Conservation (phyloP, 2,888 invertebrate species). For the Boloria euphrosyne region DNA sequence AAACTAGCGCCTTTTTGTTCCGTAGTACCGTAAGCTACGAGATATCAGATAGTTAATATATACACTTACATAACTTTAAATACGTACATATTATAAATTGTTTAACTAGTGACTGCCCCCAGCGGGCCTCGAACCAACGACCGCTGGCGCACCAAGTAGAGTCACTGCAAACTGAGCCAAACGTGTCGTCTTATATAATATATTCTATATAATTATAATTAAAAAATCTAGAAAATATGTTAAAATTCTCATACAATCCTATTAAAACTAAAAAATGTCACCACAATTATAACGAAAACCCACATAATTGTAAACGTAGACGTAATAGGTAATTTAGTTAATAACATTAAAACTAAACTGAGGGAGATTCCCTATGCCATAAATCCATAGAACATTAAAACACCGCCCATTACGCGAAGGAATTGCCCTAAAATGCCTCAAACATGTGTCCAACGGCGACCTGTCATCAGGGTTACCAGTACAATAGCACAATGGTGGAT, state of each 20-base stretch:
- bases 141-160: no score
- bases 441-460: slow-evolving; percentile 80
- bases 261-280: not conserved
- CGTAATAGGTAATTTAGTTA: slow-evolving; percentile 57
- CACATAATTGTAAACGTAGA: slow-evolving; percentile 31
- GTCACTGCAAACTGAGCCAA: no score
- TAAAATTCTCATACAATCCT: not conserved
- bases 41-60: no score
- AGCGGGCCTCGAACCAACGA: no score
- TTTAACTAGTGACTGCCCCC: no score
- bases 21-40: no score
- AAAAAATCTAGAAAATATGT: not conserved
- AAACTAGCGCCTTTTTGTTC: no score
- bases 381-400: slow-evolving; percentile 77
- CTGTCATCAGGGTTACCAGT: slow-evolving; percentile 78
- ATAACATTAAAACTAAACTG: slow-evolving; percentile 56
- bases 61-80: no score
- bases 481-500: slow-evolving; percentile 71
- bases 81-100: no score
- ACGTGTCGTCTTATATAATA: no score
- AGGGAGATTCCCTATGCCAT: slow-evolving; percentile 64
- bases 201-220: no score
- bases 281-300: slow-evolving; percentile 1
- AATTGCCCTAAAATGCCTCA: slow-evolving; percentile 79
- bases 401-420: slow-evolving; percentile 75